These are phyloP conservation scores for Drosophila trapezifrons DNA, from an alignment of 1,140 invertebrate genomes.

Conservation along the genomic window DNA sequence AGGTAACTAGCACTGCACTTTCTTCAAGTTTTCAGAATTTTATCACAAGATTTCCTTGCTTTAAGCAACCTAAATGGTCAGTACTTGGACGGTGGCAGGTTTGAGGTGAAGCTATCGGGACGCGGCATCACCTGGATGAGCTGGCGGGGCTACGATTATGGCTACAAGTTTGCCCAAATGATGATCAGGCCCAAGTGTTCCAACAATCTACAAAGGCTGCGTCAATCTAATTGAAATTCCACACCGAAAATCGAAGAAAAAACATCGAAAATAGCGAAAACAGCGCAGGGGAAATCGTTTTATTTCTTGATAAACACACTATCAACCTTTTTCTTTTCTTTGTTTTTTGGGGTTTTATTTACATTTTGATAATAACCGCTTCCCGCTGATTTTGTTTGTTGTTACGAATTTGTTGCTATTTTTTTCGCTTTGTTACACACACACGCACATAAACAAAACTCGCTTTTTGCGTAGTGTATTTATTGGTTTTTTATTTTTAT, in stretches of 20 bases:
- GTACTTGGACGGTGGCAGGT: constrained; percentile 55
- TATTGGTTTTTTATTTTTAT: constrained; percentile 3
- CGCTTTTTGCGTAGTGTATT: constrained; percentile 11
- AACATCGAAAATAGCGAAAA: neutral
- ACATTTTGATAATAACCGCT: constrained; percentile 67
- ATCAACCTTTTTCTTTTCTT: constrained; percentile 21
- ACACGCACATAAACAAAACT: constrained; percentile 40
- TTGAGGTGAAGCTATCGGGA: constrained; percentile 60
- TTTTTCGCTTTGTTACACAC: constrained; percentile 10
- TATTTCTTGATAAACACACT: constrained; percentile 45
- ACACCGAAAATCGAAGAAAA: neutral
- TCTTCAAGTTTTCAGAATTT: neutral
- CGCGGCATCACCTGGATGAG: constrained; percentile 70
- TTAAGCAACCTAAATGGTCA: constrained; percentile 68
- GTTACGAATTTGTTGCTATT: constrained; percentile 44
- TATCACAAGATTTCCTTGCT: neutral
- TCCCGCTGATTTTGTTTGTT: constrained; percentile 37
- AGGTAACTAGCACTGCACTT: constrained; percentile 40
- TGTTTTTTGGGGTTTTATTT: constrained; percentile 51
- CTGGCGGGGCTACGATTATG: constrained; percentile 71
- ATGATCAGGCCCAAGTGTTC: constrained; percentile 72
- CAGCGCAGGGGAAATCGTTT: constrained; percentile 17
- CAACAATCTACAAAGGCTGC: constrained; percentile 34
- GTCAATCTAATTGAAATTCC: constrained; percentile 31
- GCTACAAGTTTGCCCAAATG: constrained; percentile 66